These are phyloP conservation scores for Phalacrocorax aristotelis DNA, from an alignment of 2,113 vertebrate species.

Conservation along the genomic window DNA sequence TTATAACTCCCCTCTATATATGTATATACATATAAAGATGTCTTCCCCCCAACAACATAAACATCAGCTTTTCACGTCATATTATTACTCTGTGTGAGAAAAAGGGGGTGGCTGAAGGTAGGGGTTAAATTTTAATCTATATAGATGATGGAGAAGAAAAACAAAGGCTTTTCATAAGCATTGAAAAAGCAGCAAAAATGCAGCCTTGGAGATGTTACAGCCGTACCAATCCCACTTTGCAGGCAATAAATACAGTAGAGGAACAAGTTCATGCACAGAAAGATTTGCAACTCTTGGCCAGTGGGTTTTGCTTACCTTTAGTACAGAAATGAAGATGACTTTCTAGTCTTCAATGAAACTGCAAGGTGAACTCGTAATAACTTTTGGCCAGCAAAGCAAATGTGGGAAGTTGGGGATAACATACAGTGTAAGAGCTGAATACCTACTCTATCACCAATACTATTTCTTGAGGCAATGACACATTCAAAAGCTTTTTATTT, in stretches of 20 bases:
- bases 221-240: background rate
- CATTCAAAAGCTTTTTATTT: background rate
- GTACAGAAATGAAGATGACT: background rate
- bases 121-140: background rate
- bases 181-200: background rate
- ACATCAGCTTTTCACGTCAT: background rate
- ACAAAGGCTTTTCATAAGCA: background rate
- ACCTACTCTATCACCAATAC: background rate
- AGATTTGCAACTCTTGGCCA: background rate
- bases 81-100: background rate
- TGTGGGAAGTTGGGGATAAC: background rate
- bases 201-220: background rate
- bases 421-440: background rate
- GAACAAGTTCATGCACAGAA: background rate
- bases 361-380: background rate
- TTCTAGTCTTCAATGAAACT: background rate
- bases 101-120: background rate
- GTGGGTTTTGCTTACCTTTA: background rate
- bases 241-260: background rate
- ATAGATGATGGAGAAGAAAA: background rate
- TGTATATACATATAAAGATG: background rate
- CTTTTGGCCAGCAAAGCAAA: background rate
- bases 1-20: background rate
- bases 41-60: background rate
- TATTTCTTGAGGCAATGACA: background rate